Conservation (phyloP, 2,888 invertebrate species). For the Amiota communis region DNA sequence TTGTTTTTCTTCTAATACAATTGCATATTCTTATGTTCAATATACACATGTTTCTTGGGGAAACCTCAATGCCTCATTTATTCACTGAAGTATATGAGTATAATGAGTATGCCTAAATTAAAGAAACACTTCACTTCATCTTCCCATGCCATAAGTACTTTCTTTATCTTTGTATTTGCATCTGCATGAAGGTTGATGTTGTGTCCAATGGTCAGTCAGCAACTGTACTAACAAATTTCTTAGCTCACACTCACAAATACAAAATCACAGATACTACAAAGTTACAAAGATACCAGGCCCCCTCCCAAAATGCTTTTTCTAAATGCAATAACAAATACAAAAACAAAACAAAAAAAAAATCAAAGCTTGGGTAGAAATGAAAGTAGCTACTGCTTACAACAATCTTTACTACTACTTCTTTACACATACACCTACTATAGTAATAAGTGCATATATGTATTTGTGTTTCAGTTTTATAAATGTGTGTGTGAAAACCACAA, state of each 20-base stretch:
- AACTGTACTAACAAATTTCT: slow-evolving; percentile 44
- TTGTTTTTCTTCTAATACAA: neutral
- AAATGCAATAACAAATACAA: slow-evolving; percentile 11
- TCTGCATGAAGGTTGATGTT: slow-evolving; percentile 37
- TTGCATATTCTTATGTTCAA: too few species aligned
- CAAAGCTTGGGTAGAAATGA: neutral
- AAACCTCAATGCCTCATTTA: too few species aligned
- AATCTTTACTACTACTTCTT: neutral
- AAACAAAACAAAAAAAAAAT: slow-evolving; percentile 9
- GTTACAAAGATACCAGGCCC: slow-evolving; percentile 31
- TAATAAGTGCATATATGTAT: slow-evolving; percentile 18
- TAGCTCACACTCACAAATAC: slow-evolving; percentile 45
- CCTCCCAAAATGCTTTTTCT: slow-evolving; percentile 11
- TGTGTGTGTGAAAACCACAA: slow-evolving; percentile 15
- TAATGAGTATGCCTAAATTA: slow-evolving; percentile 16
- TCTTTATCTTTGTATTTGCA: slow-evolving; percentile 37
- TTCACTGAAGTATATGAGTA: neutral
- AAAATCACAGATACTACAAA: slow-evolving; percentile 12
- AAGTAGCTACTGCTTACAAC: slow-evolving; percentile 13
- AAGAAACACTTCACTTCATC: neutral
- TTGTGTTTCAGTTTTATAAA: slow-evolving; percentile 16
- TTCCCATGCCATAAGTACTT: neutral
- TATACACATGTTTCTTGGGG: too few species aligned
- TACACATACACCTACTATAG: slow-evolving; percentile 6
- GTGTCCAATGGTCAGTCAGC: slow-evolving; percentile 51